Conservation (phyloP, 2,888 invertebrate species). For the Lordiphosa andalusiaca region DNA sequence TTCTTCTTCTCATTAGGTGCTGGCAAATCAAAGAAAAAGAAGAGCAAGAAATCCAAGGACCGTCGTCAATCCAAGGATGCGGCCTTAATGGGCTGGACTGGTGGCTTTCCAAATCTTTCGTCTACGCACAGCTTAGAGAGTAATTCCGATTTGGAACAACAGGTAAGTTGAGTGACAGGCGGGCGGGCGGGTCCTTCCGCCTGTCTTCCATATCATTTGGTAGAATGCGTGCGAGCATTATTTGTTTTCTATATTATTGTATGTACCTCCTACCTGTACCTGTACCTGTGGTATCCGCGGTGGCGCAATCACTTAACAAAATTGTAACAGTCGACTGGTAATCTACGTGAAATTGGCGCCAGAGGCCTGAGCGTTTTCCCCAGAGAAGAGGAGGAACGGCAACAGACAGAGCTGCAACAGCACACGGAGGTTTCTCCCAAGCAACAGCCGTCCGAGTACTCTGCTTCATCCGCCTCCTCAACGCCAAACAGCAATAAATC, state of each 20-base stretch:
- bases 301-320: no score
- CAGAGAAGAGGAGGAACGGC: constrained; percentile 29
- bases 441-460: not conserved
- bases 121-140: constrained; percentile 32
- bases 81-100: constrained; percentile 36
- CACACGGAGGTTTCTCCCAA: no score
- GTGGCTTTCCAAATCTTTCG: constrained; percentile 30
- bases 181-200: no score
- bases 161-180: constrained; percentile 18
- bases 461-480: not conserved
- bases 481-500: not conserved
- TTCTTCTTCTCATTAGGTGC: not conserved
- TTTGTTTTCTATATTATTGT: not conserved
- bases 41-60: constrained; percentile 17
- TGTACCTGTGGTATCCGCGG: not conserved
- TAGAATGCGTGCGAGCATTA: not conserved
- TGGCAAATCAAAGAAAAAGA: constrained; percentile 14
- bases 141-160: constrained; percentile 32
- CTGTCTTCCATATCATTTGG: no score
- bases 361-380: constrained; percentile 52
- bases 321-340: constrained; percentile 27
- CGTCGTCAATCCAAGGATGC: constrained; percentile 29
- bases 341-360: constrained; percentile 33
- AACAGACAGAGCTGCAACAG: constrained; percentile 1
- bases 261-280: not conserved